A percentile compares a stretch with the other conserved stretches of the same genome.
Evolutionary conservation across 2,113 vertebrate genomes (phyloP).

Genomic region (Columba janthina): DNA sequence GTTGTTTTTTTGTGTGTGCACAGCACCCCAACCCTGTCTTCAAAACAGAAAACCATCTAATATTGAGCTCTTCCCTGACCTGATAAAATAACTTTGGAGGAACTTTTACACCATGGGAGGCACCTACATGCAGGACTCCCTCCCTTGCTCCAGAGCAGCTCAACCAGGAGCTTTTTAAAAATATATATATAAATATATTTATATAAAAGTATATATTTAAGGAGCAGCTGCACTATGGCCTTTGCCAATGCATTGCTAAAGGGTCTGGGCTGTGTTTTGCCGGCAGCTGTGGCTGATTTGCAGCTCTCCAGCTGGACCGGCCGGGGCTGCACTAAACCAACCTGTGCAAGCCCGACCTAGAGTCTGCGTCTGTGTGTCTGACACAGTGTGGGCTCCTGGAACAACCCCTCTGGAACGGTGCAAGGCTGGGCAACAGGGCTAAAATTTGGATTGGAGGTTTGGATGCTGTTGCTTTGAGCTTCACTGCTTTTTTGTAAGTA

Average conservation of each 20-base stretch:
- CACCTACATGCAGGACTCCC: background rate
- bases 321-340: background rate
- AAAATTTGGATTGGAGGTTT: background rate
- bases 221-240: background rate
- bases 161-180: background rate
- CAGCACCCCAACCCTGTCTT: background rate
- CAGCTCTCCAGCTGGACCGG: background rate
- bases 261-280: background rate
- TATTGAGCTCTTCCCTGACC: background rate
- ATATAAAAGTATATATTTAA: background rate
- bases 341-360: rapidly evolving
- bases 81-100: background rate
- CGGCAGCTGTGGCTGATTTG: slow-evolving; percentile 4
- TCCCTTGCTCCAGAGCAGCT: background rate
- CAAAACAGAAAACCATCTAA: background rate
- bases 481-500: background rate
- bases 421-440: background rate
- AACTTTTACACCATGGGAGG: background rate
- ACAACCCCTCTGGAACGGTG: background rate
- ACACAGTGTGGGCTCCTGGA: background rate
- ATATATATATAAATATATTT: no score
- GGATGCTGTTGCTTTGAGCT: background rate
- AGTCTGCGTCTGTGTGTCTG: rapidly evolving
- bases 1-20: background rate
- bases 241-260: background rate